phyloP scores from a whole-genome alignment of 30 jellyfish, hydroid and myxozoan species.

The Aurelia aurita region DNA sequence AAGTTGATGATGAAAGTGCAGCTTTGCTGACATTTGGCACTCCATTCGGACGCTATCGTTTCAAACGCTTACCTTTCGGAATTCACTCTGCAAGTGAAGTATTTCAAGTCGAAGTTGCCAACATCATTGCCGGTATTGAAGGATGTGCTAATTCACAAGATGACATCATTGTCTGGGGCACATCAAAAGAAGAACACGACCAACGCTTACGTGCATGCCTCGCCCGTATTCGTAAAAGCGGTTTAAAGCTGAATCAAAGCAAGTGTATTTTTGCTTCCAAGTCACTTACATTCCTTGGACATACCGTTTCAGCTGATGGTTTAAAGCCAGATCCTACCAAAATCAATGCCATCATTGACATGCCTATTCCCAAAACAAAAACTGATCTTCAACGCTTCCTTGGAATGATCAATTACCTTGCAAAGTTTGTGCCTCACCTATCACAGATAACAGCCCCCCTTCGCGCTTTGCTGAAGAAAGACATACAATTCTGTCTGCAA shows the following conservation, averaged over 20 bases:
- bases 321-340: slow-evolving; percentile 52
- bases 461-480: slow-evolving; percentile 45
- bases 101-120: slow-evolving; percentile 48
- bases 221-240: slow-evolving; percentile 25
- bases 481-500: slow-evolving; percentile 48
- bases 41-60: slow-evolving; percentile 78
- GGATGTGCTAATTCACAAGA: slow-evolving; percentile 58
- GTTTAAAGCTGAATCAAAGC: slow-evolving; percentile 55
- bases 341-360: slow-evolving; percentile 34
- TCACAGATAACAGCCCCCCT: slow-evolving; percentile 39
- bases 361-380: slow-evolving; percentile 34
- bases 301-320: slow-evolving; percentile 30
- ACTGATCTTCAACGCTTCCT: slow-evolving; percentile 57
- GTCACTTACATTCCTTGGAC: slow-evolving; percentile 31
- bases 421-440: slow-evolving; percentile 42
- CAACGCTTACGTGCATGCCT: slow-evolving; percentile 12
- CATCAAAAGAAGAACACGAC: slow-evolving; percentile 25
- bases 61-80: slow-evolving; percentile 75
- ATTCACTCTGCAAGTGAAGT: slow-evolving; percentile 75
- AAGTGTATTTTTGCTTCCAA: slow-evolving; percentile 26
- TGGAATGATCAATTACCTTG: slow-evolving; percentile 71
- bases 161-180: slow-evolving; percentile 52
- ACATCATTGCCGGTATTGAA: slow-evolving; percentile 46
- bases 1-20: slow-evolving; percentile 65
- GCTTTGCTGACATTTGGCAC: slow-evolving; percentile 67